A percentile compares a stretch with the other conserved stretches of the same genome.
Conservation (phyloP, 2,888 invertebrate genomes). For the Euspilapteryx auroguttella region DNA sequence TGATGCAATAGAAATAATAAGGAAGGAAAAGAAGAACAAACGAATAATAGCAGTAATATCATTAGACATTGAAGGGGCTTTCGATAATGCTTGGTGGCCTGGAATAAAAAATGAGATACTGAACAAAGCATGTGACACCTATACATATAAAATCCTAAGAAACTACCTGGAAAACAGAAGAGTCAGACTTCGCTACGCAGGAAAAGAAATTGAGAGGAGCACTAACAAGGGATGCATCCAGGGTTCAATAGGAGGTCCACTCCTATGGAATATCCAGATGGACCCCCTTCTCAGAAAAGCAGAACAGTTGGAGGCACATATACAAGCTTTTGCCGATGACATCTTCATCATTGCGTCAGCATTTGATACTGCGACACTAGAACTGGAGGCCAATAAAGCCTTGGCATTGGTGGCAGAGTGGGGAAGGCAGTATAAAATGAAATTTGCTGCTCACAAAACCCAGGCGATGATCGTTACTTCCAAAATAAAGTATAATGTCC, state of each 20-base stretch:
- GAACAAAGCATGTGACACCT: conserved; percentile 3
- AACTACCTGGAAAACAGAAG: conserved; percentile 3
- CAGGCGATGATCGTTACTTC: conserved; percentile 1
- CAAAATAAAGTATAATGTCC: conserved; percentile 2
- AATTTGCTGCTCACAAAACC: conserved; percentile 2
- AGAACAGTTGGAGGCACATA: not conserved
- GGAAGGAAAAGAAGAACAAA: not conserved
- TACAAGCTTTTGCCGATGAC: conserved; percentile 6
- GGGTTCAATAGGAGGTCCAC: conserved; percentile 6
- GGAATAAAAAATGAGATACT: conserved; percentile 5
- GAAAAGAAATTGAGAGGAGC: not conserved
- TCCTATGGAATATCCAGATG: conserved; percentile 7
- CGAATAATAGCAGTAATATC: conserved; percentile 1
- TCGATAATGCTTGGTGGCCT: conserved; percentile 11
- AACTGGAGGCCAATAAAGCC: conserved; percentile 4
- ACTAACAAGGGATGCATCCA: conserved; percentile 7
- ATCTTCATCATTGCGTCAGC: conserved; percentile 4
- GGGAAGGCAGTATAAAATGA: conserved; percentile 3
- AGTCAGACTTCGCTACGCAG: conserved; percentile 6
- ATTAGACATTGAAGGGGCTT: conserved; percentile 5
- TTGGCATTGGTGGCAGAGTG: conserved; percentile 3
- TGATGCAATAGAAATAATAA: not conserved
- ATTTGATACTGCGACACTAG: not conserved
- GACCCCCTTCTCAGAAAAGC: conserved; percentile 4
- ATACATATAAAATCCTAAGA: not conserved